A percentile compares a stretch with the other conserved stretches of the same genome.
Evolutionary conservation across 2,797 vertebrate genomes (phyloP).

Genomic region (Sternotherus odoratus): DNA sequence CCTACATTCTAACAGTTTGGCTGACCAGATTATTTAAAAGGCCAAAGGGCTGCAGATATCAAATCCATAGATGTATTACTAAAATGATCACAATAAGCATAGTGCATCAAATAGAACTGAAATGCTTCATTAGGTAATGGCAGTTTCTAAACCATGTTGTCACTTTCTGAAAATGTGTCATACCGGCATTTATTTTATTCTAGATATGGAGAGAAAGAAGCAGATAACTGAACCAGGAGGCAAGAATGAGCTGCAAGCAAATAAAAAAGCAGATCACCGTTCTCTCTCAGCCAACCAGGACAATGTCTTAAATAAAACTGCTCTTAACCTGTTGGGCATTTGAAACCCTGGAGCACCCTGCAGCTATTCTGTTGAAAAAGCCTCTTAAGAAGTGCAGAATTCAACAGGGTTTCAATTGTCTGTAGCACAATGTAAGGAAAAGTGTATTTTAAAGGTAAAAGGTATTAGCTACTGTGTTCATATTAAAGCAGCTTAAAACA

Average conservation of each 20-base stretch:
- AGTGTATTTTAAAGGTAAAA: constrained; percentile 56
- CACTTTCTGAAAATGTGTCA: constrained; percentile 69
- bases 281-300: constrained; percentile 63
- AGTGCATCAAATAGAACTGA: constrained; percentile 63
- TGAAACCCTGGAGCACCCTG: constrained; percentile 63
- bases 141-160: constrained; percentile 70
- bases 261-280: constrained; percentile 59
- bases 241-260: constrained; percentile 55
- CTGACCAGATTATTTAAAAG: constrained; percentile 69
- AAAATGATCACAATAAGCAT: constrained; percentile 73
- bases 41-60: constrained; percentile 57
- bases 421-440: constrained; percentile 31
- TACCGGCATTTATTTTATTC: constrained; percentile 53
- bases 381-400: constrained; percentile 62
- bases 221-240: constrained; percentile 54
- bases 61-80: constrained; percentile 41
- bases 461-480: background rate
- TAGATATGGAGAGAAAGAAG: constrained; percentile 57
- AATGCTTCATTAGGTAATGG: constrained; percentile 70
- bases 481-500: background rate
- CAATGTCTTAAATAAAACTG: constrained; percentile 70
- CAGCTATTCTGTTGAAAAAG: constrained; percentile 59
- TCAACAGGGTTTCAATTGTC: constrained; percentile 57
- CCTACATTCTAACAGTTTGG: constrained; percentile 60
- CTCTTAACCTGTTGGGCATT: constrained; percentile 68